Base-by-base conservation (phyloP, 2,888 invertebrate species). In the Cotesia congregata region DNA sequence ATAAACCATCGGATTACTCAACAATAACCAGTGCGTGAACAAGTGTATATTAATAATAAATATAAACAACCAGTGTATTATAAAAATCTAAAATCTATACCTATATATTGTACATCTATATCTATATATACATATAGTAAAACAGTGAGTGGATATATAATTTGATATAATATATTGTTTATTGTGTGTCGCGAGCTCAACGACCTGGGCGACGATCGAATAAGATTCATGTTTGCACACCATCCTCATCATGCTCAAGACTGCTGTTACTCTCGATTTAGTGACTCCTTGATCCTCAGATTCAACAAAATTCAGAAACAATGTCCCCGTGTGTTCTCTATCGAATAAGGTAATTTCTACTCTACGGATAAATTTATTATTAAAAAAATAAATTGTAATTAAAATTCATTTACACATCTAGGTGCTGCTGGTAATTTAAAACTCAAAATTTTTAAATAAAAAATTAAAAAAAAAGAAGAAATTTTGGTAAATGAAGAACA, bases 191-290 rank as follows among this genome's bases (percentile, higher is more conserved):
- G 50, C 50, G 39, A 72, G 65, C 38, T 30, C 64, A 38, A 62
- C 67, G 38, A 50, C 20, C 67, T 41, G 72, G 72, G 65, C 20
- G 40, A 20, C 17, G 20, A 65, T 9, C 5, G 12, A 12, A 50
- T 50, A 17, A 65, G 50, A 65, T 73, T 73, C 65, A 67, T 77
- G 75, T 73, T 75, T 64, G 76, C 75, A 76, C 76, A 50, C 50
- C 50, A 50, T 50, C 50, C 50, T 50, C 50, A 81, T 78, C 83
- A 86, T 86, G 84, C 82, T 84, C 83, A 83, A 84, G 78, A 82
- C 82, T 50, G 50, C 50, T 50, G 50, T 50, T 50, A 12, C 50
- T 81, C 83, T 85, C 82, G 86, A 86, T 86, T 86, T 86, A 85
- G 78, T 77, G 81, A 83, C 77, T 81, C 77, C 74, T 74, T 78